A percentile compares a stretch with the other conserved stretches of the same genome.
Evolutionary conservation across 2,113 vertebrate genomes (phyloP).

Genomic region (Microtus oregoni): DNA sequence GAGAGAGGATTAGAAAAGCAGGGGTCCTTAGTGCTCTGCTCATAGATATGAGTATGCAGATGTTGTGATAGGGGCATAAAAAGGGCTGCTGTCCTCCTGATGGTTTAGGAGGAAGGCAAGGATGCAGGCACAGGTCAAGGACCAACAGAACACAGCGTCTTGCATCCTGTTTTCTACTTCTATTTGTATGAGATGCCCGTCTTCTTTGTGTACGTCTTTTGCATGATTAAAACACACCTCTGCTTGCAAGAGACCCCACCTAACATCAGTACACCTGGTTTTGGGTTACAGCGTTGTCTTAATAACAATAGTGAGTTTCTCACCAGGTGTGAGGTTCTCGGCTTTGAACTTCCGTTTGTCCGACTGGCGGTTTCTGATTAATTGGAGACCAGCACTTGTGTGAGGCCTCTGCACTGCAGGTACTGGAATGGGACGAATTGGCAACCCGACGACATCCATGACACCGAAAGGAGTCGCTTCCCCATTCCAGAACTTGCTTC

Average conservation of each 20-base stretch:
- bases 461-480: not conserved
- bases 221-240: slow-evolving; percentile 62
- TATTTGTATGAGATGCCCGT: not conserved
- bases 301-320: slow-evolving; percentile 20
- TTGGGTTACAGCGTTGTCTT: slow-evolving; percentile 55
- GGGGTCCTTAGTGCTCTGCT: not conserved
- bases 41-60: not conserved
- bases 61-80: not conserved
- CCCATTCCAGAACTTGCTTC: not conserved
- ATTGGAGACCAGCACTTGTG: not conserved
- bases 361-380: slow-evolving; percentile 30
- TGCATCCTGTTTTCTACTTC: slow-evolving; percentile 33
- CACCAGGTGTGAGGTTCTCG: not conserved
- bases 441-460: not conserved
- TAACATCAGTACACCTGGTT: slow-evolving; percentile 33
- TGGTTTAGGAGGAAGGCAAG: not conserved
- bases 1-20: not conserved
- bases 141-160: not conserved
- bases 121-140: not conserved
- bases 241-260: slow-evolving; percentile 43
- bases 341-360: slow-evolving; percentile 48
- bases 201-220: slow-evolving; percentile 66
- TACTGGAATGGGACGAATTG: not conserved
- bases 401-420: slow-evolving; percentile 8
- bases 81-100: not conserved